Evolutionary conservation across 2,888 invertebrate species (phyloP).

Genomic region (Anagyrus pseudococci): DNA sequence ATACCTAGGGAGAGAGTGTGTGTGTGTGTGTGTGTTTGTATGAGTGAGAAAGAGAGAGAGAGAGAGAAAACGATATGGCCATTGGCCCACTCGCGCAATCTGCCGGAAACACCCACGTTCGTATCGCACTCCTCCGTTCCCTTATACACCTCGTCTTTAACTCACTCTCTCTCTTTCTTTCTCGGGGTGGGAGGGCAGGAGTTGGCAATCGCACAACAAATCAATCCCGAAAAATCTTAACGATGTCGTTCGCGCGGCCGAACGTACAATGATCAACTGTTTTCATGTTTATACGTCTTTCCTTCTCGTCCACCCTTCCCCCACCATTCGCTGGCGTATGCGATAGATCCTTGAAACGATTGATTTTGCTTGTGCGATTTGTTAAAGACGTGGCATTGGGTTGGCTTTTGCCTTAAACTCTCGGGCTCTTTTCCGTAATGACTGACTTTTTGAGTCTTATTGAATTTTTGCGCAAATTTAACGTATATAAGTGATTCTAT

Average conservation of each 20-base stretch:
- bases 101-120: constrained; percentile 55
- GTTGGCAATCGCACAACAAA: constrained; percentile 25
- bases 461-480: too few species aligned
- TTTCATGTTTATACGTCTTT: too few species aligned
- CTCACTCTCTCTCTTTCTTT: too few species aligned
- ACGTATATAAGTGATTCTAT: too few species aligned
- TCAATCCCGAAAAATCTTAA: constrained; percentile 36
- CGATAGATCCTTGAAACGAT: neutral
- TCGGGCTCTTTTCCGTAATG: neutral
- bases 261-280: too few species aligned
- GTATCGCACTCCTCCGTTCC: too few species aligned
- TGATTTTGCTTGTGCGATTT: neutral
- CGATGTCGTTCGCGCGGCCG: constrained; percentile 17
- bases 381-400: neutral
- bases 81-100: constrained; percentile 44
- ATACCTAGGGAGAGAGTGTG: too few species aligned
- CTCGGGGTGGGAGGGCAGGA: constrained; percentile 16
- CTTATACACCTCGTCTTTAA: too few species aligned
- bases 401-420: neutral
- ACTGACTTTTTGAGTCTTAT: too few species aligned
- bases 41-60: too few species aligned
- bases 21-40: too few species aligned
- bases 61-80: constrained; percentile 19
- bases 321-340: neutral
- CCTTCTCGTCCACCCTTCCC: too few species aligned